phyloP scores from a whole-genome alignment of 1,140 invertebrate species.

The Drosophila saltans region DNA sequence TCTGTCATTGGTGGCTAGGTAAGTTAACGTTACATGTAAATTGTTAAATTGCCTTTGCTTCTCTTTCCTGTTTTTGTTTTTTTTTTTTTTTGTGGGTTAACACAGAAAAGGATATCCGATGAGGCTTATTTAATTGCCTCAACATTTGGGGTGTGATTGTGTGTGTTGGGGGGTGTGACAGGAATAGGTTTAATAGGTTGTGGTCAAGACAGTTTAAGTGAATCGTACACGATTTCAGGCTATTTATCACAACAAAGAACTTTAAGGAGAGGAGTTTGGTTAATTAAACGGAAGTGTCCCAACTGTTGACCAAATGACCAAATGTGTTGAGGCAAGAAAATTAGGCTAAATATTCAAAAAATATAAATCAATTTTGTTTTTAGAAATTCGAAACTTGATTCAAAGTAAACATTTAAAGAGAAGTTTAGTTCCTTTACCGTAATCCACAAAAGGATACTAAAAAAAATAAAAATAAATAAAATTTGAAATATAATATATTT shows the following conservation, averaged over 20 bases:
- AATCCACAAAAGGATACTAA: no score
- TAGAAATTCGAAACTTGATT: no score
- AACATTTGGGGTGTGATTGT: neutral
- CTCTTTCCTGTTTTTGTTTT: neutral
- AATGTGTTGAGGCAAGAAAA: no score
- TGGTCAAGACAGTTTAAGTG: conserved; percentile 36
- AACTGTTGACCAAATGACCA: neutral
- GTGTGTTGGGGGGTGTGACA: neutral
- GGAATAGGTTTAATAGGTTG: conserved; percentile 17
- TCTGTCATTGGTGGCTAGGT: conserved; percentile 92
- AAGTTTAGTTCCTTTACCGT: no score
- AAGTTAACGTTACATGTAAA: conserved; percentile 74
- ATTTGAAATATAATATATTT: no score
- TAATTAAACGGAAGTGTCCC: neutral
- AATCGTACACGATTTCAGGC: conserved; percentile 34
- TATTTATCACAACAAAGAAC: conserved; percentile 6
- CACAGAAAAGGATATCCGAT: conserved; percentile 1
- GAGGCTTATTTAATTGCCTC: conserved; percentile 40
- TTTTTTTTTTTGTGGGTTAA: neutral
- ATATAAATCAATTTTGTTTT: no score
- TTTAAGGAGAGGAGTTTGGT: neutral
- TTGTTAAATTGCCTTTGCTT: conserved; percentile 29
- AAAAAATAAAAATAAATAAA: no score
- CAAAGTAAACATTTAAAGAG: no score
- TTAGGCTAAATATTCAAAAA: no score